Evolutionary conservation across 2,113 vertebrate species (phyloP), one percentile per base, ranked within the genome.

Genomic region (Eleginops maclovinus): DNA sequence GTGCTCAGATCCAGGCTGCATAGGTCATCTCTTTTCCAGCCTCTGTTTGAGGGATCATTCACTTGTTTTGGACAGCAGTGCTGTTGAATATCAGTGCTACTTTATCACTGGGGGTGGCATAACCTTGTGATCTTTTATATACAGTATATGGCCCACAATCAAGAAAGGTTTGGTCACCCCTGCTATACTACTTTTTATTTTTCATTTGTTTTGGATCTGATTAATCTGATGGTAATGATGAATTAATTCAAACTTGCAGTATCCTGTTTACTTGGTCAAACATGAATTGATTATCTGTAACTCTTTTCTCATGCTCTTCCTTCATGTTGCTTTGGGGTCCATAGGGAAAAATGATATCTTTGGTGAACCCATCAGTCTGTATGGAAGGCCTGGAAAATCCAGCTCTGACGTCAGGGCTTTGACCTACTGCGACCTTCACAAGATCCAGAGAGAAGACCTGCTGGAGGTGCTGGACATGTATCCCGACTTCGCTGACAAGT

Each of bases 381-480:
- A 96, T 0, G 95, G 95, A 11, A 93, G 95, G 61, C 96, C 98
- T 0, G 97, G 97, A 51, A 99, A 99, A 86, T 98, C 98, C 54
- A 99, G 93, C 0, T 96, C 97, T 0, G 98, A 99, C 0, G 97
- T 99, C 63, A 93, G 97, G 50, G 98, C 98, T 28, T 85, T 99
- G 90, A 99, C 98, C 63, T 99, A 99, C 92, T 99, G 98, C 0
- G 98, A 99, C 88, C 92, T 99, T 83, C 98, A 99, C 85, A 99
- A 97, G 91, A 99, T 99, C 93, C 96, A 95, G 86, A 93, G 97
- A 0, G 95, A 97, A 5, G 98, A 99, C 92, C 94, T 99, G 77
- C 95, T 99, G 74, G 97, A 99, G 79, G 98, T 99, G 75, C 80
- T 99, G 80, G 98, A 99, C 91, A 97, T 98, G 97, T 99, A 99